Base-by-base conservation (phyloP, 2,797 vertebrate species). In the Microcaecilia unicolor region DNA sequence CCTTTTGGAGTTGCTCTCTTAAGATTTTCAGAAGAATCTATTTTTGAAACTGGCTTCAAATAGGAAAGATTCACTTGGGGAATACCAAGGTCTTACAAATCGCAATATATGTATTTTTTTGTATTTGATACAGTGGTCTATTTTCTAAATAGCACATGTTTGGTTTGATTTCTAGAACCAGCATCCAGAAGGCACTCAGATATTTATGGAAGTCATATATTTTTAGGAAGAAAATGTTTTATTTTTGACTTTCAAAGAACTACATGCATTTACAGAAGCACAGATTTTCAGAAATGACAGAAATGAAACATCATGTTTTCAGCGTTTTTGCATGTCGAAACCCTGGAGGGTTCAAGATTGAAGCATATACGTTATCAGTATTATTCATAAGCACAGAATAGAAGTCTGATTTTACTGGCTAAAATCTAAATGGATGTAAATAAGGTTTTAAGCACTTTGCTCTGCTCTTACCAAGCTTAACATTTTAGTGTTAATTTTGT, bases 371-470 rank as follows among this genome's bases (percentile, higher is more conserved):
- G 31, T 61, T 44, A 58, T 61, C 75, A 77, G 74, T 81, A 65
- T 82, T 79, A 79, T 47, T 65, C 35, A 8, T 48, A 24, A 60
- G 37, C 56, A 46, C 61, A 52, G 58, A 61, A 25, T 29, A 61
- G 34, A 37, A 51, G 63, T 76, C 22, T 67, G 59, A 53, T 76
- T 69, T 73, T 74, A 56, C 49, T 66, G 67, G 60, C 58, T 77
- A 66, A 68, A 73, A 64, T 74, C 64, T 59, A 69, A 56, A 46
- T 63, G 48, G 48, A 59, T 61, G 37, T 54, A 61, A 46, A 65
- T 51, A 28, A 52, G 37, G 37, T 67, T 64, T 54, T 57, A 72
- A 65, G 75, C 78, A 81, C 70, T 78, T 74, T 70, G 43, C 34
- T 5, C 15, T n/a, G 41, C 25, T 43, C 16, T n/a, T n/a, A n/a